Evolutionary conservation across 64 coral and sea anemone genomes (phyloP).

Genomic region (Exaiptasia diaphana): DNA sequence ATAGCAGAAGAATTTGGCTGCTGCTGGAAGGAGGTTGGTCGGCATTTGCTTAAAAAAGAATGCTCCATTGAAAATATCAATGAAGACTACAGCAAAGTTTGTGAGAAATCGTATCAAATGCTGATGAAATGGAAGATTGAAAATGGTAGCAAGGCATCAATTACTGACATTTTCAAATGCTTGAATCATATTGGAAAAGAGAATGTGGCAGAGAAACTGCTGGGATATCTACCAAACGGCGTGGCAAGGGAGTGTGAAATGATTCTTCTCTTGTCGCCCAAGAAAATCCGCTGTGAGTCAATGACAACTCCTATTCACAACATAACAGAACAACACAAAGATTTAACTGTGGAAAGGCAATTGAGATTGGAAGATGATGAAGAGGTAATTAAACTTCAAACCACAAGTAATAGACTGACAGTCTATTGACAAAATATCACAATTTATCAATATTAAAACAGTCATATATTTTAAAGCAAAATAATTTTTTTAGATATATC

Average conservation of each 20-base stretch:
- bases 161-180: slow-evolving; percentile 15
- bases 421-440: no score
- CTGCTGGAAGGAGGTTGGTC: slow-evolving; percentile 63
- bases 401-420: no score
- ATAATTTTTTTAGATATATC: slow-evolving; percentile 43
- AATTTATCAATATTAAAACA: no score
- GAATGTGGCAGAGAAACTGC: slow-evolving; percentile 64
- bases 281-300: not conserved
- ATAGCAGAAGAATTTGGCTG: slow-evolving; percentile 73
- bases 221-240: slow-evolving; percentile 4
- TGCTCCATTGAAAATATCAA: slow-evolving; percentile 77
- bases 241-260: not conserved
- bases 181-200: slow-evolving; percentile 41
- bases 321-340: not conserved
- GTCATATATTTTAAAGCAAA: no score
- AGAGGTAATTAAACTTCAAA: no score
- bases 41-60: slow-evolving; percentile 56
- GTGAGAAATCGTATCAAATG: slow-evolving; percentile 79
- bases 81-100: slow-evolving; percentile 60
- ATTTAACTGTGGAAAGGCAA: not conserved
- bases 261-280: not conserved
- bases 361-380: not conserved
- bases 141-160: slow-evolving; percentile 28
- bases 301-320: not conserved
- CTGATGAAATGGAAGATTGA: slow-evolving; percentile 77